Percentiles rank a stretch among this genome's conserved stretches.
Evolutionary conservation across 2,888 invertebrate genomes (phyloP).

Genomic region (Agonopterix arenella): DNA sequence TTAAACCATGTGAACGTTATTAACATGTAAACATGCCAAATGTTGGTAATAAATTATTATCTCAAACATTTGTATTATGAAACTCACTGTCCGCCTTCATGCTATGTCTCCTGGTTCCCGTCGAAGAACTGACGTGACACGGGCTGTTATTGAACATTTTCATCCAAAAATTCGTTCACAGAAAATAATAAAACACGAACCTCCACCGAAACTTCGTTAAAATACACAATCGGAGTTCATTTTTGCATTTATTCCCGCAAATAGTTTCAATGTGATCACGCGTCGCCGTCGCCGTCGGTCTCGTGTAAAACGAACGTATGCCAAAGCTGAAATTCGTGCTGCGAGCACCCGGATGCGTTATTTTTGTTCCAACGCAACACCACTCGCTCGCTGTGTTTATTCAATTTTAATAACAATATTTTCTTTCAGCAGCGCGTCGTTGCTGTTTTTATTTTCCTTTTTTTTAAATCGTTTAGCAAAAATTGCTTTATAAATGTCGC

Average conservation of each 20-base stretch:
- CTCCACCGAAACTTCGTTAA: conserved; percentile 16
- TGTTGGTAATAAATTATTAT: no score
- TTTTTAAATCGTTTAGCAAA: no score
- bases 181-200: conserved; percentile 2
- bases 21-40: no score
- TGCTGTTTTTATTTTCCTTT: no score
- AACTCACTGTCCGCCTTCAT: no score
- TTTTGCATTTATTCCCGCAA: conserved; percentile 28
- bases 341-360: conserved; percentile 47
- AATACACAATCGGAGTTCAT: conserved; percentile 15
- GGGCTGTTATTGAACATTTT: conserved; percentile 56
- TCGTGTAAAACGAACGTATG: conserved; percentile 36
- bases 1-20: no score
- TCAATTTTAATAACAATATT: conserved; percentile 58
- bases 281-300: conserved; percentile 23
- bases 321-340: conserved; percentile 30
- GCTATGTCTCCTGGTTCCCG: no score
- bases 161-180: conserved; percentile 1
- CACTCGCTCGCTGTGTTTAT: conserved; percentile 43
- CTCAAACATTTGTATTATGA: no score
- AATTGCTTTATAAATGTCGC: no score
- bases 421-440: conserved; percentile 19
- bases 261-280: conserved; percentile 41
- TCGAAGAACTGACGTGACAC: conserved; percentile 11
- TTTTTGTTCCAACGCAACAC: conserved; percentile 52